Conservation (phyloP, 2,797 vertebrate genomes). For the Tragelaphus oryx region DNA sequence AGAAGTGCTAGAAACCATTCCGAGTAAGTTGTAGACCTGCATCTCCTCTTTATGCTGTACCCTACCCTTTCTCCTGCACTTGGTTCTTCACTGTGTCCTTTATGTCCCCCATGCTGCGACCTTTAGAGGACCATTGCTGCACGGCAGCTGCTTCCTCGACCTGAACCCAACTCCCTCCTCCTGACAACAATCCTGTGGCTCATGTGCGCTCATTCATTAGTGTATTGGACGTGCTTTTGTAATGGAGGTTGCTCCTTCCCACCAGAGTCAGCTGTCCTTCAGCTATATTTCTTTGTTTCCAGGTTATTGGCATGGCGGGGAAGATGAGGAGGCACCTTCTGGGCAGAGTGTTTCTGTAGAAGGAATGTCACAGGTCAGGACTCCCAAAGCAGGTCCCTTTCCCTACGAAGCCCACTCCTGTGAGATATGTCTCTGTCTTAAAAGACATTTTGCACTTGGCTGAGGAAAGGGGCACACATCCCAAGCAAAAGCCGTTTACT, state of each 20-base stretch:
- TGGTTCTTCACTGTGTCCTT: background rate
- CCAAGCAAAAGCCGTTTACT: background rate
- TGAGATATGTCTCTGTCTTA: background rate
- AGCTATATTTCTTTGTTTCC: background rate
- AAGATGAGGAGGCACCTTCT: background rate
- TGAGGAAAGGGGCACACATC: background rate
- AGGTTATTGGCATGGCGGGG: background rate
- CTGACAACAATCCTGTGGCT: background rate
- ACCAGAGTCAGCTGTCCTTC: background rate
- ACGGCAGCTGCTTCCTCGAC: background rate
- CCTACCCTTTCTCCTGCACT: background rate
- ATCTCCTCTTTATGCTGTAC: background rate
- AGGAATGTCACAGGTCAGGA: slow-evolving; percentile 18
- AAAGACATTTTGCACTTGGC: background rate
- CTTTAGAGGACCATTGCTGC: background rate
- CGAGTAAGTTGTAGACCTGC: background rate
- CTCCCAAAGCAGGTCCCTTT: background rate
- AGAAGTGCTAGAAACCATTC: background rate
- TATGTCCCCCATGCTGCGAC: background rate
- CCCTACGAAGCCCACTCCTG: background rate
- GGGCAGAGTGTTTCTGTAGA: background rate
- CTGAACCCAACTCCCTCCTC: background rate
- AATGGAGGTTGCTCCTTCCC: background rate
- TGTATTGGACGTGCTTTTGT: background rate
- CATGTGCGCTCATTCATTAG: background rate